Evolutionary conservation across 2,797 vertebrate genomes (phyloP), one percentile per base, ranked within the genome.

Genomic region (Fratercula arctica): DNA sequence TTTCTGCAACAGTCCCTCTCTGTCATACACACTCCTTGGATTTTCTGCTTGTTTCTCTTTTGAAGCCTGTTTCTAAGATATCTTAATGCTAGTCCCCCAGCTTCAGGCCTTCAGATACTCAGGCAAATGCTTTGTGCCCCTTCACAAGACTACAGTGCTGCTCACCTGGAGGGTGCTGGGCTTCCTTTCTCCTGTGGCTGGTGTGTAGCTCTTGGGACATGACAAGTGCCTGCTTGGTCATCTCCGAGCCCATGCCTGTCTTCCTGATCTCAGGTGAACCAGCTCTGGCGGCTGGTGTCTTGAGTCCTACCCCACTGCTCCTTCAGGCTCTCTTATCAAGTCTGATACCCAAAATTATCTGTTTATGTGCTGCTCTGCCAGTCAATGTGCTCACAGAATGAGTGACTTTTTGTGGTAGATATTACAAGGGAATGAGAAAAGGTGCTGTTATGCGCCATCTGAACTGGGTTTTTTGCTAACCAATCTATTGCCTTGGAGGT

Each of bases 191-290:
- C 31, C 54, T 20, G 23, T 45, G 73, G 17, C 45, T 77, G n/a
- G 4, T 2, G 1, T 0, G 1, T 16, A 43, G 23, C 13, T 80
- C 64, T 37, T 68, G 39, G 63, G 37, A 56, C 3, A 2, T 25
- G 35, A 33, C 23, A 35, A 46, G 29, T 6, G 2, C 3, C 50
- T 77, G 16, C 13, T 39, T 72, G 14, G 5, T 60, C 25, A 28
- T 60, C n/a, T 85, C 60, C 37, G 28, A 73, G 68, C 45, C 16
- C 2, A 3, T 67, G 9, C 11, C 21, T 73, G 8, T 51, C 24
- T 53, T 54, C 18, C 46, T 68, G 5, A 31, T 78, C 43, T 69
- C 21, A 33, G 29, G 10, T n/a, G 17, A 64, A 90, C 39, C 6
- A 35, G 33, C 37, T 66, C 33, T 54, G 17, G 6, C 79, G 70